These are phyloP conservation scores for Dicrurus megarhynchus DNA, from an alignment of 2,113 vertebrate species.

Conservation along the genomic window DNA sequence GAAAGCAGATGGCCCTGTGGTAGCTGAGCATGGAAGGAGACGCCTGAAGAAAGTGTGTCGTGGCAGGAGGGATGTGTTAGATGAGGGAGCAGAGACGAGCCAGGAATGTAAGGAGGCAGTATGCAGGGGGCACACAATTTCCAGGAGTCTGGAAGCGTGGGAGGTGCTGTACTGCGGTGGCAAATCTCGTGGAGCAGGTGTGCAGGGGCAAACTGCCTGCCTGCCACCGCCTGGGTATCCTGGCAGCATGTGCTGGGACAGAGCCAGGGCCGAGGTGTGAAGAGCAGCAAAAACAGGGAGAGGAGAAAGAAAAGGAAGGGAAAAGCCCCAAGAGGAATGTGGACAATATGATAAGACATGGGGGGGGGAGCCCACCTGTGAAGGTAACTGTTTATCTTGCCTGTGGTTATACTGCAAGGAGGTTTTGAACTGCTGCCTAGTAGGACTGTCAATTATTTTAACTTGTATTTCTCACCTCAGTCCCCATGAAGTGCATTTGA, in stretches of 20 bases:
- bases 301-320: neutral
- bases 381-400: constrained; percentile 37
- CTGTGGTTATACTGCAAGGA: neutral
- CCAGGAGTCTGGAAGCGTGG: neutral
- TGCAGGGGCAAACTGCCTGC: constrained; percentile 24
- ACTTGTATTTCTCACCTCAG: constrained; percentile 33
- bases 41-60: neutral
- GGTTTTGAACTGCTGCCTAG: constrained; percentile 31
- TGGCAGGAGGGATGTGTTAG: neutral
- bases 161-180: neutral
- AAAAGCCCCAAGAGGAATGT: neutral
- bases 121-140: neutral
- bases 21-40: neutral
- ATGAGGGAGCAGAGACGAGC: neutral
- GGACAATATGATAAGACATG: neutral
- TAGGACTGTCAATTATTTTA: constrained; percentile 19
- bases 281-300: neutral
- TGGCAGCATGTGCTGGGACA: neutral
- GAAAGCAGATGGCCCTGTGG: constrained; percentile 18
- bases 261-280: neutral
- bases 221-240: neutral
- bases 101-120: neutral
- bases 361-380: neutral
- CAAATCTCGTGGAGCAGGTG: constrained; percentile 16
- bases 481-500: constrained; percentile 28